Percentiles rank a stretch among this genome's conserved stretches.
These are phyloP conservation scores for Parazoanthus darwini DNA, from an alignment of 92 coral and sea anemone species.

Conservation along the genomic window DNA sequence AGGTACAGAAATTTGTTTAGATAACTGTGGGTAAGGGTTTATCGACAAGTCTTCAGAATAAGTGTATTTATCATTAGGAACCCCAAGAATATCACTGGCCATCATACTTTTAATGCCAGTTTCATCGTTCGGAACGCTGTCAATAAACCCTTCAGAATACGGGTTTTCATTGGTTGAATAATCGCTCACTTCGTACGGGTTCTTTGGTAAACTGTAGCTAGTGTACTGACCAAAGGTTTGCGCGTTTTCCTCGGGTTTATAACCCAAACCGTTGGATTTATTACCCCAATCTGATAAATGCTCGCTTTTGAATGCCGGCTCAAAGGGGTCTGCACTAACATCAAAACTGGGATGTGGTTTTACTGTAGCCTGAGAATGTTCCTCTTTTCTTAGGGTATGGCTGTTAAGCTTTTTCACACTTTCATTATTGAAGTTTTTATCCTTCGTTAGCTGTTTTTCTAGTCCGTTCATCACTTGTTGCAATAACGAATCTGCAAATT, in stretches of 20 bases:
- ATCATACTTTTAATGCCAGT: background rate
- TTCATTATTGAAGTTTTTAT: background rate
- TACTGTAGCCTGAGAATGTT: background rate
- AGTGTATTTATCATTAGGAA: constrained; percentile 24
- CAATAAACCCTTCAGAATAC: constrained; percentile 23
- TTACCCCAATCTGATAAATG: background rate
- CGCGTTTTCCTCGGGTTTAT: constrained; percentile 12
- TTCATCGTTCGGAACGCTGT: constrained; percentile 9
- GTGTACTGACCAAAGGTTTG: constrained; percentile 23
- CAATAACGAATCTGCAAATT: constrained; percentile 9
- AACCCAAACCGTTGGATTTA: background rate
- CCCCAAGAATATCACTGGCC: background rate
- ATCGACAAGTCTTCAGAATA: constrained; percentile 12
- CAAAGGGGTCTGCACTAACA: background rate
- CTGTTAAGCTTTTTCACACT: no score
- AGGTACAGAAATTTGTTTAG: constrained; percentile 33
- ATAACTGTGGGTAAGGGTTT: constrained; percentile 12
- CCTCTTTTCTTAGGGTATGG: background rate
- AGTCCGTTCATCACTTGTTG: constrained; percentile 25
- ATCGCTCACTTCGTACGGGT: constrained; percentile 2
- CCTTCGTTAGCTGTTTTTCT: constrained; percentile 18
- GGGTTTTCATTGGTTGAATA: constrained; percentile 26
- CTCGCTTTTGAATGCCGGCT: background rate
- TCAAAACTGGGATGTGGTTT: background rate
- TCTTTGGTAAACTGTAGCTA: constrained; percentile 28